Evolutionary conservation across 2,797 vertebrate species (phyloP), one percentile per base, ranked within the genome.

Genomic region (Cryptoblepharus egeriae): DNA sequence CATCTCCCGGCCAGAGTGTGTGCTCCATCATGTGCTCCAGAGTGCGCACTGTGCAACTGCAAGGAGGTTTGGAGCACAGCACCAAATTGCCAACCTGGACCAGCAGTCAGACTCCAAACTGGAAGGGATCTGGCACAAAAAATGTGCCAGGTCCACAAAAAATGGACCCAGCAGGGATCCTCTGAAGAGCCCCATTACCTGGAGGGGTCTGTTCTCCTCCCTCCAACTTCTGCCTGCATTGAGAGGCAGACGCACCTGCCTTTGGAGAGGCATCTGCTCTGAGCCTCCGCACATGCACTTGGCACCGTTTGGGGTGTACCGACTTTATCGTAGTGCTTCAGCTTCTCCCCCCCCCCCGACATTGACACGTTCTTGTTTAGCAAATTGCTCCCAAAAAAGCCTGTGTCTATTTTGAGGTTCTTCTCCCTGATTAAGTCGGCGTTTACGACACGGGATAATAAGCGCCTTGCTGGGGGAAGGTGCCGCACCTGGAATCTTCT

Each of bases 401-500:
- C 18, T 0, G 64, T 64, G 72, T 92, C 88, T 92, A 92, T 93
- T 94, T 92, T 88, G 90, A 91, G 81, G 39, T 58, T 85, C 79
- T 76, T 81, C 83, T 90, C 85, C 79, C 84, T 89, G 88, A 92
- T 91, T 90, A 91, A 90, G 90, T 77, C 85, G 67, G 78, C 49
- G 57, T 87, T 92, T 92, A 39, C 85, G 42, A 69, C 26, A 3
- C 78, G 63, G 83, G 89, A 85, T 94, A 94, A 94, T 93, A 90
- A 92, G 88, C 85, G 81, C 91, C 81, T 91, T 90, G 88, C 73
- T 64, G 67, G 22, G 24, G 79, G 86, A 90, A 89, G 80, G 88
- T 88, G 77, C 42, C 30, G 69, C 92, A 88, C 92, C 93, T 93
- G 91, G 87, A 67, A 5, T 61, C 71, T 70, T 64, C 75, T 84